These are phyloP conservation scores for Actinopyga echinites DNA, from an alignment of 53 echinoderm and acorn worm species.

Conservation along the genomic window DNA sequence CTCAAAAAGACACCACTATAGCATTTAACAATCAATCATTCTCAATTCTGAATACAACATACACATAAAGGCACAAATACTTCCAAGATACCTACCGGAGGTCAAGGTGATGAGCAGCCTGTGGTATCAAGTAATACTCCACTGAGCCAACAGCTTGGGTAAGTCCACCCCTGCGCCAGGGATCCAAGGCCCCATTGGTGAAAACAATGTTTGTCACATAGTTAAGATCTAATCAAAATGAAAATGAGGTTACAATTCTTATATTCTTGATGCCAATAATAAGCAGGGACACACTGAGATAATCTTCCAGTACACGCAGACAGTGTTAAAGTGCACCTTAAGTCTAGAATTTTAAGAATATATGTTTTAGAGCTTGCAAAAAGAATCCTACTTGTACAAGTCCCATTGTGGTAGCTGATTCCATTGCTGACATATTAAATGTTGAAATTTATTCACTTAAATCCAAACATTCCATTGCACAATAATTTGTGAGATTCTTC, in stretches of 20 bases:
- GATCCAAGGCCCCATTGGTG: constrained; percentile 84
- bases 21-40: too few relatives aligned
- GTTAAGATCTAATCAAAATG: constrained; percentile 52
- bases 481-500: too few relatives aligned
- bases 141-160: constrained; percentile 48
- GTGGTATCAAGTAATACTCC: constrained; percentile 57
- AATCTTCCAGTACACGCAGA: neutral
- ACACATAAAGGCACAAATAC: too few relatives aligned
- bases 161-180: constrained; percentile 83
- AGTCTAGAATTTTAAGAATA: too few relatives aligned
- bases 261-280: neutral
- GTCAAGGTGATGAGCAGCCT: constrained; percentile 86
- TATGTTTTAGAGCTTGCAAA: too few relatives aligned
- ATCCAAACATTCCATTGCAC: too few relatives aligned
- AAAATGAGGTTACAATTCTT: neutral
- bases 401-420: neutral
- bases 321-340: too few relatives aligned
- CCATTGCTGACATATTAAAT: too few relatives aligned
- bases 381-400: too few relatives aligned
- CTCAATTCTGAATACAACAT: too few relatives aligned
- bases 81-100: constrained; percentile 64
- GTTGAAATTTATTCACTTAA: too few relatives aligned
- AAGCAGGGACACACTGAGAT: neutral
- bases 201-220: constrained; percentile 83
- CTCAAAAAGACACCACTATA: too few relatives aligned